These are phyloP conservation scores for Agonopterix heracliana DNA, from an alignment of 2,888 invertebrate species.

Conservation along the genomic window DNA sequence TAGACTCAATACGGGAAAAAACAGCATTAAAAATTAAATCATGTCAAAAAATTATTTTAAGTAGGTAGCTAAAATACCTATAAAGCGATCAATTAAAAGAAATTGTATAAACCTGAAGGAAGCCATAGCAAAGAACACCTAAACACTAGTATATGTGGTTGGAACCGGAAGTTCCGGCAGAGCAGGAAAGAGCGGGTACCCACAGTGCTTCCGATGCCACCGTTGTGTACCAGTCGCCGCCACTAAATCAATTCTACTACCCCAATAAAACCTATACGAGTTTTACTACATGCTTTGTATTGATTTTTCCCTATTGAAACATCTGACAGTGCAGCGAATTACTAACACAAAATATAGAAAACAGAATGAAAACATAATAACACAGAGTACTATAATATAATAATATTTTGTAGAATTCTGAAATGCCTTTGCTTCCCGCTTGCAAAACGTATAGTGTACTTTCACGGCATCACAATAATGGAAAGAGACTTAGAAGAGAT, in stretches of 20 bases:
- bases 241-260: slow-evolving; percentile 22
- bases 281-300: background rate
- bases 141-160: no score
- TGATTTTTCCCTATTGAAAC: background rate
- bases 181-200: slow-evolving; percentile 31
- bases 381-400: background rate
- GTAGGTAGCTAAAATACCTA: no score
- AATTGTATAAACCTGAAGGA: no score
- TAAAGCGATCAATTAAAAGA: no score
- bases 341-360: background rate
- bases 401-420: slow-evolving; percentile 24
- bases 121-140: no score
- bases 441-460: slow-evolving; percentile 62
- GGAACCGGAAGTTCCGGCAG: slow-evolving; percentile 35
- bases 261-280: slow-evolving; percentile 1
- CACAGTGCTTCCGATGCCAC: slow-evolving; percentile 4
- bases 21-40: no score
- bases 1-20: no score
- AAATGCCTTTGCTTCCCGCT: slow-evolving; percentile 47
- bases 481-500: slow-evolving; percentile 69
- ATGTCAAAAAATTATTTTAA: no score
- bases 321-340: background rate
- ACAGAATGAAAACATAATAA: background rate
- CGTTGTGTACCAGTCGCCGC: slow-evolving; percentile 27
- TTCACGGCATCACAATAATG: slow-evolving; percentile 71